Evolutionary conservation across 2,797 vertebrate species (phyloP), one percentile per base, ranked within the genome.

Genomic region (Tokudaia muenninki): DNA sequence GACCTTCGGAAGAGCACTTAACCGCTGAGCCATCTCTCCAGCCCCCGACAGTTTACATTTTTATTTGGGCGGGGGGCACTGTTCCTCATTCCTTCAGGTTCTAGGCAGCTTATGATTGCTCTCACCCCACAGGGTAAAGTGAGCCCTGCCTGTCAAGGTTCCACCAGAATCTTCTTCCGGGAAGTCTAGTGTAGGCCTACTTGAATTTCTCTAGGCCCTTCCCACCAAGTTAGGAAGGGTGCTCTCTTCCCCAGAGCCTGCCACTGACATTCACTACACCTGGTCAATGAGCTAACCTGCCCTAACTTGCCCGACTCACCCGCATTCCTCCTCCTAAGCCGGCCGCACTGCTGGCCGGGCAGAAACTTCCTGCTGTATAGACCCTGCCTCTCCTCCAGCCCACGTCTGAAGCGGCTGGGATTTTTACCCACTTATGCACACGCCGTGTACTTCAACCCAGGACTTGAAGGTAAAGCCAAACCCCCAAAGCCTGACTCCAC

Each of bases 221-320:
- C 19, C 61, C 19, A 47, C 61, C 50, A 2, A 52, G 63, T 57
- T 4, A 65, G 21, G 99, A 99, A 98, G 96, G 37, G 98, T 98
- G 92, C 98, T 98, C 96, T 99, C 99, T 96, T 98, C 99, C 19
- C 93, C 98, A 3, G 97, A 98, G 96, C 99, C 0, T 65, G 98
- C 87, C 99, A 98, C 47, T 50, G 34, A 92, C 41, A 96, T 98
- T 77, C 94, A 96, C 61, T n/a, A 17, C 34, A 67, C 65, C 65
- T 67, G 65, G 31, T 14, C 47, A 80, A 80, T 96, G 97, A 96
- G 86, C 29, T 98, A 88, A 98, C 2, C 11, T 29, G 14, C 0
- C 10, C 29, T 98, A 88, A 98, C 2, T 9, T 63, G 14, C 0
- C 10, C 1, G 22, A 74, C 44, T 88, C 74, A 6, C 26, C 47